phyloP scores from a whole-genome alignment of 2,888 invertebrate species.

The Mylabris sibirica region DNA sequence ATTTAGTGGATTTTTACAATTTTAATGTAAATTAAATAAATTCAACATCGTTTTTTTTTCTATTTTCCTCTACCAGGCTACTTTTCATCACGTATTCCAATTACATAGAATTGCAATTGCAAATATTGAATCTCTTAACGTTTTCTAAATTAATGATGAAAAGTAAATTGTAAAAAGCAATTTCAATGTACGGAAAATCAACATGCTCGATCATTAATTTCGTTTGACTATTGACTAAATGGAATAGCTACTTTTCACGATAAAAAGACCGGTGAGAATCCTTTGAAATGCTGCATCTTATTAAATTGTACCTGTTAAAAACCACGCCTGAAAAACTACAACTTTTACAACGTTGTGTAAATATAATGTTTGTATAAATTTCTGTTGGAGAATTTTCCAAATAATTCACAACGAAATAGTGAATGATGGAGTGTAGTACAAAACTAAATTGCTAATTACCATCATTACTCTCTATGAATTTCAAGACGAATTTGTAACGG shows the following conservation, averaged over 20 bases:
- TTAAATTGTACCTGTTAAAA: not conserved
- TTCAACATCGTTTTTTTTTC: not conserved
- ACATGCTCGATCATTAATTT: not conserved
- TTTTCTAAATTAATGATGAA: not conserved
- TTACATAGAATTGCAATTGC: not conserved
- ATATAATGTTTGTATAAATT: not conserved
- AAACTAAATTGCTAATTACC: not conserved
- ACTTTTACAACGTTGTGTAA: not conserved
- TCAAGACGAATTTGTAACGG: not conserved
- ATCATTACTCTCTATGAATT: not conserved
- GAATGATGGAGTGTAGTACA: not conserved
- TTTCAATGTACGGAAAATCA: not conserved
- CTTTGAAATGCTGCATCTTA: not conserved
- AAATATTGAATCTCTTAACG: not conserved
- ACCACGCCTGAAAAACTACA: not conserved
- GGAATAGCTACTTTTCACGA: not conserved
- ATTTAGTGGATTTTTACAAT: not conserved
- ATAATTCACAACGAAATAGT: not conserved
- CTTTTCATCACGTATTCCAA: not conserved
- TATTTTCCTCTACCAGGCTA: not conserved
- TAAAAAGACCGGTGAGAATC: not conserved
- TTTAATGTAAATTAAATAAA: not conserved
- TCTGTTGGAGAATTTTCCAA: not conserved
- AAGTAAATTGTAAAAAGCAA: not conserved
- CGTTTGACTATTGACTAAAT: not conserved